These are phyloP conservation scores for Machimus rusticus DNA, from an alignment of 2,888 invertebrate genomes.

Conservation along the genomic window DNA sequence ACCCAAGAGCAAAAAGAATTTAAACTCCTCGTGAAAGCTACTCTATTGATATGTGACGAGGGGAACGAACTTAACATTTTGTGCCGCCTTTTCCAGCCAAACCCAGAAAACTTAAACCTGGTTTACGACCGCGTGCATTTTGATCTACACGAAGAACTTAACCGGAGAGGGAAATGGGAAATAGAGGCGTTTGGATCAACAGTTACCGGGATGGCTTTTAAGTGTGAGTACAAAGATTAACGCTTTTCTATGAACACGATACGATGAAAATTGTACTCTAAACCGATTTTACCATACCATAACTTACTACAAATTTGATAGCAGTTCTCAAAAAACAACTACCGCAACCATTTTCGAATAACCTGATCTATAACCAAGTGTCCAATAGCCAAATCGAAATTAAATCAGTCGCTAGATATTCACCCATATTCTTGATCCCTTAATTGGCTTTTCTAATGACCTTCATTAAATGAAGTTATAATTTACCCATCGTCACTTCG, in stretches of 20 bases:
- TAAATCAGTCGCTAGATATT: too few relatives aligned
- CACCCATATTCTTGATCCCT: too few relatives aligned
- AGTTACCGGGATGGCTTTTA: conserved; percentile 73
- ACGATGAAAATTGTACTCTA: not conserved
- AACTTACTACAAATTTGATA: too few relatives aligned
- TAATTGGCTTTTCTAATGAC: too few relatives aligned
- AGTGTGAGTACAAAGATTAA: conserved; percentile 54
- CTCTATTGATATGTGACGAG: conserved; percentile 50
- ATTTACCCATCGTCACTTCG: too few relatives aligned
- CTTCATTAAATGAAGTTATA: too few relatives aligned
- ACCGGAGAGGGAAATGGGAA: conserved; percentile 53
- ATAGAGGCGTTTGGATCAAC: conserved; percentile 77
- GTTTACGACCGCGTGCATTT: conserved; percentile 52
- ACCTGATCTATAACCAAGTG: too few relatives aligned
- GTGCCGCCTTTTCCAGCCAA: conserved; percentile 51
- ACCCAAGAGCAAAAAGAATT: conserved; percentile 5
- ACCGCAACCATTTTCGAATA: too few relatives aligned
- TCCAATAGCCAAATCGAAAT: too few relatives aligned
- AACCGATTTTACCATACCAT: not conserved
- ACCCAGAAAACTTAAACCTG: conserved; percentile 47
- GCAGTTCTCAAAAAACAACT: too few relatives aligned
- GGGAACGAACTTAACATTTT: conserved; percentile 49
- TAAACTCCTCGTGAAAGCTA: conserved; percentile 45
- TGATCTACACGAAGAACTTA: conserved; percentile 54
- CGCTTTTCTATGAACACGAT: not conserved